Evolutionary conservation across 2,888 invertebrate species (phyloP).

Genomic region (Stramonita haemastoma): DNA sequence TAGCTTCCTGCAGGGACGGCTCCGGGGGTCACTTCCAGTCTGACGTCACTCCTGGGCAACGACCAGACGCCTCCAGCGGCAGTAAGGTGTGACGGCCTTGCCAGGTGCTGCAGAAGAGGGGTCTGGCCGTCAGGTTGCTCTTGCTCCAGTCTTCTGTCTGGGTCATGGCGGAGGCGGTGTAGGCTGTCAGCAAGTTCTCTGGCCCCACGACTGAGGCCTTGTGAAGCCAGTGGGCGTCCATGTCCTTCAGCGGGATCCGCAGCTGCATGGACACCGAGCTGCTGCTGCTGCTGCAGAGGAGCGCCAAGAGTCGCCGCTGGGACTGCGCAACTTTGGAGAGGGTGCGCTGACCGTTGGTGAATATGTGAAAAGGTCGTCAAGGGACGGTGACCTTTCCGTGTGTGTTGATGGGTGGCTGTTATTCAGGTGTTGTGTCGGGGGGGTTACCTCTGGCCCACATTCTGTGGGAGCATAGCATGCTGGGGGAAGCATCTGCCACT

Average conservation of each 20-base stretch:
- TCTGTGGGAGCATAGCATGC: neutral
- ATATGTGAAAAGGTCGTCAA: no score
- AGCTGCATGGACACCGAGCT: slow-evolving; percentile 13
- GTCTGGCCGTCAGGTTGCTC: neutral
- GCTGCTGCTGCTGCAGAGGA: neutral
- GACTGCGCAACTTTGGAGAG: neutral
- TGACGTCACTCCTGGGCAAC: slow-evolving; percentile 2
- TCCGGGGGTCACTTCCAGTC: neutral
- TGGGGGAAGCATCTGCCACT: neutral
- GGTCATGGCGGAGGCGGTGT: neutral
- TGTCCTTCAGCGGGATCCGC: neutral
- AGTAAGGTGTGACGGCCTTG: neutral
- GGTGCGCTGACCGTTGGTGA: neutral
- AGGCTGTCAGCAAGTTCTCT: slow-evolving; percentile 15
- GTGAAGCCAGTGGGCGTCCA: neutral
- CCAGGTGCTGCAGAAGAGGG: neutral
- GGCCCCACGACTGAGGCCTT: neutral
- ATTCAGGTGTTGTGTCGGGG: neutral
- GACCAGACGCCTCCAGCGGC: neutral
- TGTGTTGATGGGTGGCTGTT: neutral
- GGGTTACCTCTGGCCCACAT: neutral
- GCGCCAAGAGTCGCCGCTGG: neutral
- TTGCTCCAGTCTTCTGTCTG: slow-evolving; percentile 33
- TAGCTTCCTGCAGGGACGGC: neutral
- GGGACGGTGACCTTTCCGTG: neutral